Conservation (phyloP, 1,140 invertebrate genomes). For the Penaeus chinensis region DNA sequence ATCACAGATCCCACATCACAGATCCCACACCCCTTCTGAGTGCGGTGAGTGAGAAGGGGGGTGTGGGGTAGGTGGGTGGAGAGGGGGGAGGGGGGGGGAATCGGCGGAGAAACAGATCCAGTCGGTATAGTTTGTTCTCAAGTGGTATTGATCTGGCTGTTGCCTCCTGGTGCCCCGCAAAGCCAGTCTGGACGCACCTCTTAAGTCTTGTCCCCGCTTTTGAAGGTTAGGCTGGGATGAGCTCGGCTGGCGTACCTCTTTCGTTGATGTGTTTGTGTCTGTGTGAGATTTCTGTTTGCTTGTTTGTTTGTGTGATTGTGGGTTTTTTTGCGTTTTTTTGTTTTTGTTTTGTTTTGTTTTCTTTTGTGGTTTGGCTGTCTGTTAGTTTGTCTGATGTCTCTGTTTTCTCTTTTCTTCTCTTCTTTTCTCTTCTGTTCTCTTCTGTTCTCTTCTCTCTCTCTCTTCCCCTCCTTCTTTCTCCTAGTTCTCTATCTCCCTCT, state of each 20-base stretch:
- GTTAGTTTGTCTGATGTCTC: neutral
- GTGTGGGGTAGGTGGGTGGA: neutral
- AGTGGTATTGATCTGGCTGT: too few relatives aligned
- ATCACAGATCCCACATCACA: too few relatives aligned
- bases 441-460: neutral
- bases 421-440: neutral
- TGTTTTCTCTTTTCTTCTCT: neutral
- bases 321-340: neutral
- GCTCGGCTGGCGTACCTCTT: too few relatives aligned
- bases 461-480: neutral
- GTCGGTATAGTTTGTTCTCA: too few relatives aligned
- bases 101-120: too few relatives aligned
- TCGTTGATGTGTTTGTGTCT: too few relatives aligned
- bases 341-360: neutral
- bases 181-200: too few relatives aligned
- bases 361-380: neutral
- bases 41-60: neutral
- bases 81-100: too few relatives aligned
- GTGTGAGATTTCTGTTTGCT: too few relatives aligned
- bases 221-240: too few relatives aligned
- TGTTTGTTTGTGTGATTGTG: neutral
- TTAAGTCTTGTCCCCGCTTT: too few relatives aligned
- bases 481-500: neutral
- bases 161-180: too few relatives aligned
- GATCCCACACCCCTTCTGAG: neutral